Evolutionary conservation across 2,888 invertebrate genomes (phyloP), one percentile per base, ranked within the genome.

Genomic region (Perdita meconis): DNA sequence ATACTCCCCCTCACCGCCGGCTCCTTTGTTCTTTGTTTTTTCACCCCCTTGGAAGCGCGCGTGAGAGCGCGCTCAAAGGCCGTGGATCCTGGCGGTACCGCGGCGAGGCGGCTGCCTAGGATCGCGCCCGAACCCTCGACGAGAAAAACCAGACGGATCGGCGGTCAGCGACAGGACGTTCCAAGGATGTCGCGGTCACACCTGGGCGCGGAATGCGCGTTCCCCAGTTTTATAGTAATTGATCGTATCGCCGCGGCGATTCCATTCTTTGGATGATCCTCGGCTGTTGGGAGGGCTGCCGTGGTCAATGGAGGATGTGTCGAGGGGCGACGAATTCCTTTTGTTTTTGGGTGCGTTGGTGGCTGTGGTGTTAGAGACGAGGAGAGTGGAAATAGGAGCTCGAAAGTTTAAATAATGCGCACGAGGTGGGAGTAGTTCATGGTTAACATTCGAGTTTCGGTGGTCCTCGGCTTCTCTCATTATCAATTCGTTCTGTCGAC

Each of bases 121-220:
- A 85, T 72, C 84, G 80, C 75, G 71, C 19, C 63, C 53, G 86
- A 72, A 81, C 81, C 76, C 74, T 66, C 59, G 55, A 56, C 59
- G 83, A 77, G 80, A 82, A 78, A 81, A 80, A 81, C 73, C 72
- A 80, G 84, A 84, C 57, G 67, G 81, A 67, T 69, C 55, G 66
- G 56, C 80, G 76, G 24, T 53, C 61, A 47, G 50, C 51, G 82
- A 67, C 87, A 78, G 82, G 84, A 89, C 89, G 89, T 89, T 85
- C 89, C 89, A 83, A 78, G 84, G 89, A 90, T 90, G 82, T 88
- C 85, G 80, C 80, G 84, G 85, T 90, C 89, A 88, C 90, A 90
- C 89, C 89, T 90, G 88, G 80, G 44, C 34, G 24, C 68, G 83
- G 83, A 85, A 84, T 78, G 71, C 76, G 50, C 47, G 47, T 47